Evolutionary conservation across 1,140 invertebrate genomes (phyloP), one percentile per base, ranked within the genome.

Genomic region (Centruroides vittatus): DNA sequence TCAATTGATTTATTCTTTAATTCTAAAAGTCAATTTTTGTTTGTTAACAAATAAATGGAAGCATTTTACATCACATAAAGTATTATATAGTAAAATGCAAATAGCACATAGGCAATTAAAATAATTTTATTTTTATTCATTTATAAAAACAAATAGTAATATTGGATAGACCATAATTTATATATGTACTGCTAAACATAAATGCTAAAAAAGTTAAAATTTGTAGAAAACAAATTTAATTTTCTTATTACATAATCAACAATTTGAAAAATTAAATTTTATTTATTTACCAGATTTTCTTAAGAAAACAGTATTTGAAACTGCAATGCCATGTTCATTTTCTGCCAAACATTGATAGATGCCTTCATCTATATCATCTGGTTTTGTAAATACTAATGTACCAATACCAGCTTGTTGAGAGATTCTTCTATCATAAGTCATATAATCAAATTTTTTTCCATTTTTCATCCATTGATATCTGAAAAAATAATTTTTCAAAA

Each of bases 381-480:
- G 93, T 64, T 81, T 81, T 48, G 88, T 86, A 59, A 97, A 88
- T 5, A 95, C 86, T 10, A 98, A 76, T 0, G 93, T 95, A 59
- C 93, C 93, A 65, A 89, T 78, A 3, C 91, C 89, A 0, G 89
- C 86, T 67, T 95, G 90, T 71, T 93, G 89, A 3, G 86, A 86
- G 71, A 98, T 95, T 65, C 94, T 83, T 66, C 93, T 86, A 70
- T 94, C 89, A 72, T 95, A 95, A 2, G 87, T 83, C 70, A 88
- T 84, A 80, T 87, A 93, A 66, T 90, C 82, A 67, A 82, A 98
- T 11, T 84, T 78, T 66, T 93, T 89, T 56, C 93, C 93, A 78
- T 98, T 96, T 75, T 98, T 98, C 58, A 89, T 85, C 95, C 95
- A 98, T 68, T 80, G 78, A 76, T 97, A 98, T 65, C 91, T 95